Conservation (phyloP, 2,888 invertebrate species). For the Trissoscelio sp. region DNA sequence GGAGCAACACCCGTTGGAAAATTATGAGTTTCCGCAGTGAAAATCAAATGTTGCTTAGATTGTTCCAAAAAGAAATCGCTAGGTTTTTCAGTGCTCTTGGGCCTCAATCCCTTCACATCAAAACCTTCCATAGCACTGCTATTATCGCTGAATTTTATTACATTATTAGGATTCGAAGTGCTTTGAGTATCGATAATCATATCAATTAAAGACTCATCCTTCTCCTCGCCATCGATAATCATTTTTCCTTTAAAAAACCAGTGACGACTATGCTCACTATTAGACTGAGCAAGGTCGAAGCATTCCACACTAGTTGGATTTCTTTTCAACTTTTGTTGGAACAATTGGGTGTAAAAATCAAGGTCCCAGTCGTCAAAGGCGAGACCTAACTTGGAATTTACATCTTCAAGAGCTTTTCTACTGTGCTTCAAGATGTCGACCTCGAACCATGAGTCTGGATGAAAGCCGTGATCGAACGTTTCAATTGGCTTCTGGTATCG, state of each 20-base stretch:
- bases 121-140: conserved; percentile 97
- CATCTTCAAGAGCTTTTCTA: conserved; percentile 90
- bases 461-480: conserved; percentile 85
- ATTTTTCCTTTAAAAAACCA: conserved; percentile 98
- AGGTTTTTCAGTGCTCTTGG: conserved; percentile 87
- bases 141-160: conserved; percentile 98
- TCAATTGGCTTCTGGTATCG: conserved; percentile 88
- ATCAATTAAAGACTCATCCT: conserved; percentile 93
- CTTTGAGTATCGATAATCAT: conserved; percentile 96
- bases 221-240: conserved; percentile 91
- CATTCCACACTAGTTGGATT: conserved; percentile 99
- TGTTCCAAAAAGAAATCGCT: conserved; percentile 85
- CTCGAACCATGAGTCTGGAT: conserved; percentile 90
- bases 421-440: conserved; percentile 93
- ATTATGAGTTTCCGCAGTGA: conserved; percentile 99
- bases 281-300: conserved; percentile 98
- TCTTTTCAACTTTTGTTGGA: conserved; percentile 91
- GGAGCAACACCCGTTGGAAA: conserved; percentile 99
- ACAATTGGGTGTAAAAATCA: conserved; percentile 94
- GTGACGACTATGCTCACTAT: conserved; percentile 99
- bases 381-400: conserved; percentile 91
- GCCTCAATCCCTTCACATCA: conserved; percentile 88
- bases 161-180: conserved; percentile 94
- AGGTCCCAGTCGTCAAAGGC: conserved; percentile 97
- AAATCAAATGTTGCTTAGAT: conserved; percentile 93